Evolutionary conservation across 2,888 invertebrate species (phyloP).

Genomic region (Drosophila tripunctata): DNA sequence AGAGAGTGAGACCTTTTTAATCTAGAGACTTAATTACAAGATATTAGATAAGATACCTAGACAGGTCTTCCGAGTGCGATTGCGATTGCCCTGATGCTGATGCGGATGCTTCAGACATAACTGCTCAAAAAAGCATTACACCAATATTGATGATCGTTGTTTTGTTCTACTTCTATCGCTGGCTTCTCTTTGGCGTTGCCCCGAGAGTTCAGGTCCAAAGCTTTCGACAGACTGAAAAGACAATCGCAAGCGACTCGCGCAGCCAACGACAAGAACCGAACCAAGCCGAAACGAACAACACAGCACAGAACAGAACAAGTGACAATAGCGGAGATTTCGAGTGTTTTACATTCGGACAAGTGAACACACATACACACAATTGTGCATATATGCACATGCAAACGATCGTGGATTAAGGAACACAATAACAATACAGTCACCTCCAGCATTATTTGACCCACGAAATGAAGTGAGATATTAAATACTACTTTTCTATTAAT

Average conservation of each 20-base stretch:
- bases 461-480: too few species aligned
- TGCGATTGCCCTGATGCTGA: too few species aligned
- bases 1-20: background rate
- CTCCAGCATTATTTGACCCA: background rate
- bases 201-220: slow-evolving; percentile 45
- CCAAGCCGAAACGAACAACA: too few species aligned
- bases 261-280: slow-evolving; percentile 36
- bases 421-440: background rate
- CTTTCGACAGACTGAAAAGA: slow-evolving; percentile 56
- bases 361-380: background rate
- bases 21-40: background rate
- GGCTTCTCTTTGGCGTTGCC: slow-evolving; percentile 2
- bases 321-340: slow-evolving; percentile 40
- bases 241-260: slow-evolving; percentile 43
- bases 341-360: slow-evolving; percentile 18
- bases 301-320: slow-evolving; percentile 44
- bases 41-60: slow-evolving; percentile 50
- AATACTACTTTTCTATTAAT: too few species aligned
- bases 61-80: slow-evolving; percentile 63
- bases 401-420: background rate
- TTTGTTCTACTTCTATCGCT: background rate
- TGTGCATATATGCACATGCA: background rate
- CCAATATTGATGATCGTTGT: background rate
- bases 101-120: slow-evolving; percentile 71
- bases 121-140: slow-evolving; percentile 32